Evolutionary conservation across 1,140 invertebrate species (phyloP), one percentile per base, ranked within the genome.

Genomic region (Leptinotarsa lineolata): DNA sequence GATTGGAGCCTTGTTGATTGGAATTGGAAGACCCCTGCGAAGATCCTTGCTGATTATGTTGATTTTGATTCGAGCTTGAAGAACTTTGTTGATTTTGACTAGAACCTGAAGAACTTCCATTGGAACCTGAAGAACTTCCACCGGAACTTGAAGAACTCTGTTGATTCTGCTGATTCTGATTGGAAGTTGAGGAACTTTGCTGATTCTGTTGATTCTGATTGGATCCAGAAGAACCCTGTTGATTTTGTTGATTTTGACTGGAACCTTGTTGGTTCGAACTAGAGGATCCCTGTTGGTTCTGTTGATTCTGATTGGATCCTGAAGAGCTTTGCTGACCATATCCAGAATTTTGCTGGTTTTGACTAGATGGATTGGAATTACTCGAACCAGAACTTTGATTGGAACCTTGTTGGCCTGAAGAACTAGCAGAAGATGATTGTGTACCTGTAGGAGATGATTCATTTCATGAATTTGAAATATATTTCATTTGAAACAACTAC

Each of bases 241-340:
- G 74, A 71, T 63, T 71, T 2, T 71, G 70, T 72, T 79, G 73
- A 70, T 78, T 78, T 61, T 71, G 30, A 63, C 48, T 72, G 66
- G 72, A 73, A 46, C 72, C 70, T 72, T 68, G 69, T 48, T 77
- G 69, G 30, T 75, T 73, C 21, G 48, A 54, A 54, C 48, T 18
- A 16, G 48, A 21, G 18, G 20, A 54, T 16, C 60, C 58, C 70
- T 73, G 74, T 73, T 76, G 75, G 58, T 59, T 39, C 67, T 65
- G 22, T 39, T n/a, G 24, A 48, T 48, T 68, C 16, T 73, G 71
- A 58, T 67, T 75, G 18, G 18, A 39, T 68, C 24, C 12, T 20
- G n/a, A 18, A 18, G 8, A n/a, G 30, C 45, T 22, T 58, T 65
- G 59, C 11, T 39, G 30, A 39, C 11, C 11, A 39, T 6, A 39